These are phyloP conservation scores for Selene dorsalis DNA, from an alignment of 2,797 vertebrate genomes.

Conservation along the genomic window DNA sequence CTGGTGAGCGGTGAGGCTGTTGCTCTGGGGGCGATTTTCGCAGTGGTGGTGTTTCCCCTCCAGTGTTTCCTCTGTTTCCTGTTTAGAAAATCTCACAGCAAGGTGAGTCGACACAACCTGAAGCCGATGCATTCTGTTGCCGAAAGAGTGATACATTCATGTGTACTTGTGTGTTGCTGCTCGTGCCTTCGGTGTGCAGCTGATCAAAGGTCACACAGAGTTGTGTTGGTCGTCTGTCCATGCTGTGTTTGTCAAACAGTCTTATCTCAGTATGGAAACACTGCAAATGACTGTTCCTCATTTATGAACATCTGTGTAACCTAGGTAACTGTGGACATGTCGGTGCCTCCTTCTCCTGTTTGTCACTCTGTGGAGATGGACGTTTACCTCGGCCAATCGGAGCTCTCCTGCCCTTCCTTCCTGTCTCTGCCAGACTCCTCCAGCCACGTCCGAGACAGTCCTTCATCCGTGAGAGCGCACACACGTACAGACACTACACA, in stretches of 20 bases:
- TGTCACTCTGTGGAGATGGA: conserved; percentile 86
- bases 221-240: neutral
- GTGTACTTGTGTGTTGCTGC: neutral
- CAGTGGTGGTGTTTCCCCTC: conserved; percentile 82
- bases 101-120: conserved; percentile 69
- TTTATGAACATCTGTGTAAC: conserved; percentile 38
- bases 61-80: conserved; percentile 84
- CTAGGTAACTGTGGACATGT: conserved; percentile 81
- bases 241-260: conserved; percentile 20
- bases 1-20: conserved; percentile 77
- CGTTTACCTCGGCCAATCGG: conserved; percentile 74
- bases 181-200: neutral
- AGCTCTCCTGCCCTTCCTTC: conserved; percentile 76
- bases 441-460: conserved; percentile 65
- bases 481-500: conserved; percentile 11
- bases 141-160: neutral
- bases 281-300: neutral
- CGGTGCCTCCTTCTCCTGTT: conserved; percentile 71
- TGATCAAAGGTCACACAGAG: conserved; percentile 28
- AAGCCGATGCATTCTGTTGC: neutral
- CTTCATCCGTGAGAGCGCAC: conserved; percentile 79
- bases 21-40: conserved; percentile 80
- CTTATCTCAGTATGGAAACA: conserved; percentile 27
- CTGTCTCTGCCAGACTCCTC: conserved; percentile 81
- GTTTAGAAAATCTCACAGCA: conserved; percentile 79